Conservation (phyloP, 2,797 vertebrate species). For the Sphenodon punctatus region DNA sequence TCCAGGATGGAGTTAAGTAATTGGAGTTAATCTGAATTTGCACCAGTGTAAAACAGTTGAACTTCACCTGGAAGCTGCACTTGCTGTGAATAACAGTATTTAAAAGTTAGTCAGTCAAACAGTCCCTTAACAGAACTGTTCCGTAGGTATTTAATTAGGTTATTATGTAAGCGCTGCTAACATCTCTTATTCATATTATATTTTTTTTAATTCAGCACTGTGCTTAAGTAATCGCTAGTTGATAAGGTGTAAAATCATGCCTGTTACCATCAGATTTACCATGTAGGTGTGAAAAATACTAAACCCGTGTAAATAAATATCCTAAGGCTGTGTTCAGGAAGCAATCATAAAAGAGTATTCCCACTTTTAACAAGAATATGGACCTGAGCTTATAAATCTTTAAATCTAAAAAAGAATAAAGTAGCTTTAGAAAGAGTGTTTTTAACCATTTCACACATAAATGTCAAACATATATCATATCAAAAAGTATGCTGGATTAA, state of each 20-base stretch:
- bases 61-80: background rate
- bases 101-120: background rate
- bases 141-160: background rate
- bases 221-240: background rate
- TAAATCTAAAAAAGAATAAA: slow-evolving; percentile 24
- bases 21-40: background rate
- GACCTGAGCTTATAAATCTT: background rate
- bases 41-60: background rate
- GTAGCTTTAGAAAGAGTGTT: background rate
- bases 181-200: fast-evolving
- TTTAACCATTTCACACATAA: background rate
- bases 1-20: background rate
- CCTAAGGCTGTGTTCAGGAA: slow-evolving; percentile 37
- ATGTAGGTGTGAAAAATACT: slow-evolving; percentile 8
- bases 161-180: background rate
- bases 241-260: background rate
- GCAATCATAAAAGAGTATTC: slow-evolving; percentile 18
- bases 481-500: background rate
- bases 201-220: background rate
- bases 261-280: background rate
- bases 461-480: background rate
- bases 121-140: background rate
- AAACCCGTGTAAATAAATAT: slow-evolving; percentile 27
- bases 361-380: slow-evolving; percentile 38
- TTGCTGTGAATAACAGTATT: background rate